A percentile compares a stretch with the other conserved stretches of the same genome.
Evolutionary conservation across 2,113 vertebrate genomes (phyloP).

Genomic region (Odocoileus virginianus): DNA sequence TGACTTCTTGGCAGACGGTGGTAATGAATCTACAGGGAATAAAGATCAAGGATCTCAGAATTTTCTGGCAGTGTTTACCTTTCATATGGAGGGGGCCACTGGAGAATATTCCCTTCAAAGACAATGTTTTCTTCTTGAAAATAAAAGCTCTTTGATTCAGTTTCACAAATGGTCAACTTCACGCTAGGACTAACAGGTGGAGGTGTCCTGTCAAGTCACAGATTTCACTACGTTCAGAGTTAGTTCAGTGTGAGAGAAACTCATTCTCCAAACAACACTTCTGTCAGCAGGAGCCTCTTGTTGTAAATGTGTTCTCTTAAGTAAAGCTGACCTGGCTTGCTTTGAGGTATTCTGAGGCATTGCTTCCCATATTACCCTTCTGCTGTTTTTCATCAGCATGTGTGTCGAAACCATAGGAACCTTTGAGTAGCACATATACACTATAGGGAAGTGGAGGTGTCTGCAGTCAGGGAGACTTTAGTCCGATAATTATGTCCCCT

Average conservation of each 20-base stretch:
- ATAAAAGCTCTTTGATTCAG: conserved; percentile 1
- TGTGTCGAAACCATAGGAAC: neutral
- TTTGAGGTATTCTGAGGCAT: neutral
- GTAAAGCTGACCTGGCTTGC: neutral
- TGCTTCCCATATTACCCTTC: neutral
- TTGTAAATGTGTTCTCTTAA: neutral
- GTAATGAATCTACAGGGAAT: conserved; percentile 7
- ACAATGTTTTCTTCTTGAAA: neutral
- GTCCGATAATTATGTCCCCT: neutral
- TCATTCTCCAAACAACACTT: neutral
- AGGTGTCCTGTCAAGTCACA: neutral
- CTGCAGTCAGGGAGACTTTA: neutral
- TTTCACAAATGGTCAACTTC: neutral
- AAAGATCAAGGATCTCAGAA: conserved; percentile 6
- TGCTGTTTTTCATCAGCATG: neutral
- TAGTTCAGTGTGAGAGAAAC: neutral
- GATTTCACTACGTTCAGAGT: neutral
- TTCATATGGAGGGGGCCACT: neutral
- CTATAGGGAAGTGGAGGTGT: neutral
- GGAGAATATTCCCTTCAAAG: conserved; percentile 7
- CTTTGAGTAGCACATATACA: neutral
- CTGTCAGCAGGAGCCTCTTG: neutral
- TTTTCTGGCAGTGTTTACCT: conserved; percentile 17
- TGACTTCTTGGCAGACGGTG: neutral
- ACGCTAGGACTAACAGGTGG: neutral